Conservation (phyloP, 1,140 invertebrate species). For the Conus ventricosus region DNA sequence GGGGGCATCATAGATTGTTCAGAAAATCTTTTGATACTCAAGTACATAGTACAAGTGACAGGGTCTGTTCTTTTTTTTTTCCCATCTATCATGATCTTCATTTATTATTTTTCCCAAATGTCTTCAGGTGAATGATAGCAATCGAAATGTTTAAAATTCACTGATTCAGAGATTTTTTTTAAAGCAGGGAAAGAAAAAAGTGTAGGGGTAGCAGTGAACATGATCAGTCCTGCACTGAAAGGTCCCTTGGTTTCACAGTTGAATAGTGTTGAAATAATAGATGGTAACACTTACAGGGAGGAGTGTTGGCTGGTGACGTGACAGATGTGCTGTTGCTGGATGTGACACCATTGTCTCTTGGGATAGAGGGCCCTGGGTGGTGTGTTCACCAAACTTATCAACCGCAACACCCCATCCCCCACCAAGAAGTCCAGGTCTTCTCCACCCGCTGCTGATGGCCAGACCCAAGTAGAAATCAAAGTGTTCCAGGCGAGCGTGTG, state of each 20-base stretch:
- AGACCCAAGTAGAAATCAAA: constrained; percentile 96
- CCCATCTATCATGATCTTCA: too few species aligned
- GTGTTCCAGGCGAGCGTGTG: constrained; percentile 96
- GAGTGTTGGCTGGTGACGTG: constrained; percentile 96
- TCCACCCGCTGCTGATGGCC: constrained; percentile 96
- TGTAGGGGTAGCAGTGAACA: neutral
- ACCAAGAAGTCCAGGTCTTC: constrained; percentile 98
- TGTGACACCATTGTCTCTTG: constrained; percentile 94
- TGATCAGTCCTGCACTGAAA: neutral
- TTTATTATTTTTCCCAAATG: too few species aligned
- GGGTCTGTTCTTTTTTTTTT: too few species aligned
- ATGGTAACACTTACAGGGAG: constrained; percentile 78
- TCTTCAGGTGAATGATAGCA: too few species aligned
- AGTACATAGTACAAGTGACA: too few species aligned
- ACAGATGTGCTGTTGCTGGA: constrained; percentile 97
- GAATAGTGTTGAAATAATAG: neutral
- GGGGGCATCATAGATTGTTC: too few species aligned
- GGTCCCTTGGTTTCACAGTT: neutral
- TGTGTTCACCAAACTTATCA: constrained; percentile 96
- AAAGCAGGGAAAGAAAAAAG: too few species aligned
- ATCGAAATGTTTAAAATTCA: too few species aligned
- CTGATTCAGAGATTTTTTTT: too few species aligned
- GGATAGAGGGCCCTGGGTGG: constrained; percentile 97
- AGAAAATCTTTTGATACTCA: too few species aligned
- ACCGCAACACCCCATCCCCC: constrained; percentile 95